Conservation (phyloP, 2,888 invertebrate species). For the Cancer borealis region DNA sequence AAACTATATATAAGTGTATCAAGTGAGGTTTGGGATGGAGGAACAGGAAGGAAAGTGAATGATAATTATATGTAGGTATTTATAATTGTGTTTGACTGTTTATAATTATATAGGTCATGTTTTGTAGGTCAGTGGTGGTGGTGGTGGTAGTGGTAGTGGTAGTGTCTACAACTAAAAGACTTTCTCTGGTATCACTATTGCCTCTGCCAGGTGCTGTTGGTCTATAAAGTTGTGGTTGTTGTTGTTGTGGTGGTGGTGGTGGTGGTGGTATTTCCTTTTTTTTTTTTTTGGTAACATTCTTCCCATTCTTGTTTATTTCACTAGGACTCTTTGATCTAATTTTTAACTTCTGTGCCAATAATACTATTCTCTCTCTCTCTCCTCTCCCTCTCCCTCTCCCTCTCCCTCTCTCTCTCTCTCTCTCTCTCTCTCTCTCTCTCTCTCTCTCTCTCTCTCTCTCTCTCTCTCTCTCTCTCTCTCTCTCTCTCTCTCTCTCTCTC, state of each 20-base stretch:
- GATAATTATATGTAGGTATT: not conserved
- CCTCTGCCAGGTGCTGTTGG: not conserved
- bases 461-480: slow-evolving; percentile 5
- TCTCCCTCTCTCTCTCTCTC: slow-evolving; percentile 42
- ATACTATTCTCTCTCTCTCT: not conserved
- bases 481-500: not conserved
- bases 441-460: slow-evolving; percentile 22
- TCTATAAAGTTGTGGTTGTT: not conserved
- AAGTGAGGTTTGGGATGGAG: not conserved
- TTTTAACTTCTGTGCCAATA: not conserved
- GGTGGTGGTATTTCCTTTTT: not conserved
- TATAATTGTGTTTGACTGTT: not conserved
- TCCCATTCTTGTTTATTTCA: not conserved
- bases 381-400: slow-evolving; percentile 8
- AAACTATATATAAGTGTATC: not conserved
- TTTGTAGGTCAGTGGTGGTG: not conserved
- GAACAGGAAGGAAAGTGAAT: slow-evolving; percentile 4
- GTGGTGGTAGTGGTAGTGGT: not conserved
- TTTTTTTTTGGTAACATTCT: not conserved
- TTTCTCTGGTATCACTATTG: not conserved
- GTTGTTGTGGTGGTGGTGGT: not conserved
- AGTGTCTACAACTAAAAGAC: not conserved
- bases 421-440: slow-evolving; percentile 45
- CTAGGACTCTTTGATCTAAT: not conserved
- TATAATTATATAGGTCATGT: not conserved